Percentiles rank a stretch among this genome's conserved stretches.
Conservation (phyloP, 1,140 invertebrate genomes). For the Drosophila melanica region DNA sequence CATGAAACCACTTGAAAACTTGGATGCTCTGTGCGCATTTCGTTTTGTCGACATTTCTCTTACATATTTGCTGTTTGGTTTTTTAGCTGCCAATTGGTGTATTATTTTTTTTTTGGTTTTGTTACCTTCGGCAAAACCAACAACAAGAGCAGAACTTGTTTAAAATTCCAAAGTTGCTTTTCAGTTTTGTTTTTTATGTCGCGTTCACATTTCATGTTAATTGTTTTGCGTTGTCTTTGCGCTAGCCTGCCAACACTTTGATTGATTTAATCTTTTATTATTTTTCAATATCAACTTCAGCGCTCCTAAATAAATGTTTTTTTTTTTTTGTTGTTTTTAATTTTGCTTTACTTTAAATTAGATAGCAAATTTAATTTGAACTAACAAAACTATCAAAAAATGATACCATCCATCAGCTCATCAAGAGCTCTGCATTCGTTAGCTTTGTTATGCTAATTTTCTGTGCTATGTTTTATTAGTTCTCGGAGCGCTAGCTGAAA, state of each 20-base stretch:
- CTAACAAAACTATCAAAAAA: slow-evolving; percentile 30
- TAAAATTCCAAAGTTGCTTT: slow-evolving; percentile 51
- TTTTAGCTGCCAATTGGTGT: slow-evolving; percentile 6
- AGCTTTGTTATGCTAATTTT: slow-evolving; percentile 72
- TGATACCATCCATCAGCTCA: slow-evolving; percentile 28
- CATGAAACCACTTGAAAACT: slow-evolving; percentile 22
- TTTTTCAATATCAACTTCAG: slow-evolving; percentile 50
- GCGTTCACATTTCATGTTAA: slow-evolving; percentile 46
- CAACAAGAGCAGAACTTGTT: slow-evolving; percentile 45
- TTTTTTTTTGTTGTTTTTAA: background rate
- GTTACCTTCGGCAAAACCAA: background rate
- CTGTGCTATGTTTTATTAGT: slow-evolving; percentile 19
- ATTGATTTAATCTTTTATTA: slow-evolving; percentile 34
- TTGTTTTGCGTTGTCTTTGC: slow-evolving; percentile 34
- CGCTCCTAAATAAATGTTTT: slow-evolving; percentile 11
- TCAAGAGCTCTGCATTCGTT: slow-evolving; percentile 49
- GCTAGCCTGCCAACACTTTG: slow-evolving; percentile 31
- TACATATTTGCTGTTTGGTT: slow-evolving; percentile 33
- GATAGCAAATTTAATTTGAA: slow-evolving; percentile 25
- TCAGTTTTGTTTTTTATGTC: slow-evolving; percentile 32
- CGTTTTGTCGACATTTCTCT: slow-evolving; percentile 57
- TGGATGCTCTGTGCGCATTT: slow-evolving; percentile 16
- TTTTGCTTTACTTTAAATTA: slow-evolving; percentile 39
- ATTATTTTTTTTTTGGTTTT: too few relatives aligned
- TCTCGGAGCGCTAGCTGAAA: slow-evolving; percentile 11